Conservation (phyloP, 2,113 vertebrate species). For the Gobiocypris rarus region DNA sequence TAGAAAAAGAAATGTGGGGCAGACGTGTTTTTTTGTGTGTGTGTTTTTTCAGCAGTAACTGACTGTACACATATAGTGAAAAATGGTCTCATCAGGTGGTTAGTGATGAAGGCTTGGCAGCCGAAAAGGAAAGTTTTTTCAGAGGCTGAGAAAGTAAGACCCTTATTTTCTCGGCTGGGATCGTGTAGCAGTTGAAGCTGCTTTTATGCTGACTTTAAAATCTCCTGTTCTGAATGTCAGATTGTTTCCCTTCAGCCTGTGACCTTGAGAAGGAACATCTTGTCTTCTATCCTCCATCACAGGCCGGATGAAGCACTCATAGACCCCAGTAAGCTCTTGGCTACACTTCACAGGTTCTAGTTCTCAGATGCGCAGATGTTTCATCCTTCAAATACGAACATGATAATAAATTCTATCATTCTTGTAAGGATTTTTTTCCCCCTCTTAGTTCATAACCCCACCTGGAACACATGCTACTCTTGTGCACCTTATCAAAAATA, state of each 20-base stretch:
- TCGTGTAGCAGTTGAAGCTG: no score
- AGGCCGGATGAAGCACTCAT: not conserved
- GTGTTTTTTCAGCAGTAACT: not conserved
- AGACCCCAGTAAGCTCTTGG: not conserved
- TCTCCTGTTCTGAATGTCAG: not conserved
- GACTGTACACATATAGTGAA: not conserved
- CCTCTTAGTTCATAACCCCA: not conserved
- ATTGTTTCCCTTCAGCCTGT: not conserved
- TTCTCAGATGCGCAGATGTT: not conserved
- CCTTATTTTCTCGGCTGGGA: no score
- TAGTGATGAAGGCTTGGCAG: not conserved
- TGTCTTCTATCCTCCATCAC: not conserved
- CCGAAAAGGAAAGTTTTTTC: not conserved
- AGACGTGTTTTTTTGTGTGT: not conserved
- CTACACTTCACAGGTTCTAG: not conserved
- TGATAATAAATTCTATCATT: not conserved
- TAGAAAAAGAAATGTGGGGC: not conserved
- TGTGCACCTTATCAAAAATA: constrained; percentile 12
- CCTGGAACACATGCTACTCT: not conserved
- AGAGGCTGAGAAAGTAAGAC: no score
- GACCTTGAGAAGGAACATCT: not conserved
- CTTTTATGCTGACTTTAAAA: not conserved
- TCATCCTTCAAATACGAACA: not conserved
- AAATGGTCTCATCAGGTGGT: not conserved
- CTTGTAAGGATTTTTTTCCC: not conserved